phyloP scores from a whole-genome alignment of 2,113 vertebrate species.

The Microtus richardsoni region DNA sequence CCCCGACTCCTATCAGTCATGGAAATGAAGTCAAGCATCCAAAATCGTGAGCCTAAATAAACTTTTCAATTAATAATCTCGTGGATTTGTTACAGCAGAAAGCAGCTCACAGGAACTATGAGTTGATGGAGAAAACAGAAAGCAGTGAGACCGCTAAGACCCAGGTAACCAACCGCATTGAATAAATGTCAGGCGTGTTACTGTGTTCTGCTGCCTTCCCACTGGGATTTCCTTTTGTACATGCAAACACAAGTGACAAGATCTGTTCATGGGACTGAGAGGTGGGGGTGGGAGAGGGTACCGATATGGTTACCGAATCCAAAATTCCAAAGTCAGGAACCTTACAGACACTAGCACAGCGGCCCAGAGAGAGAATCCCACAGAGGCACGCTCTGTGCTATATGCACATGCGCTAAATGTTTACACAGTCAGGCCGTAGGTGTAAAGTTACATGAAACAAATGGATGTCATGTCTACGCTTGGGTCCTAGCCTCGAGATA shows the following conservation, averaged over 20 bases:
- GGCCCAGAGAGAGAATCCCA: neutral
- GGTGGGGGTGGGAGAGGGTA: neutral
- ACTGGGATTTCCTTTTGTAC: neutral
- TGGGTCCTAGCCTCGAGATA: neutral
- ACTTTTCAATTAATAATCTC: neutral
- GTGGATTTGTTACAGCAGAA: neutral
- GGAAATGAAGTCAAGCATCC: neutral
- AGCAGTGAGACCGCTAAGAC: neutral
- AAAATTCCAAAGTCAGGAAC: neutral
- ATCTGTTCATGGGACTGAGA: neutral
- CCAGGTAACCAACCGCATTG: fast-evolving
- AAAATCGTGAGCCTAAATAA: neutral
- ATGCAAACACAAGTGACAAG: neutral
- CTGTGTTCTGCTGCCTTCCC: neutral
- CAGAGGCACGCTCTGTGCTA: fast-evolving
- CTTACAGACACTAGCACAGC: neutral
- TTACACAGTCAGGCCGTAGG: no score
- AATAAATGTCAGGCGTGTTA: neutral
- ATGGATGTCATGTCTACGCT: no score
- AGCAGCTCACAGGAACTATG: neutral
- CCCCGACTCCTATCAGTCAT: neutral
- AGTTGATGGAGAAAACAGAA: neutral
- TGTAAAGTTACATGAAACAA: neutral
- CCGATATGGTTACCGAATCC: neutral
- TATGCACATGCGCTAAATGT: neutral